Evolutionary conservation across 2,113 vertebrate species (phyloP), one percentile per base, ranked within the genome.

Genomic region (Corydoras sp.): DNA sequence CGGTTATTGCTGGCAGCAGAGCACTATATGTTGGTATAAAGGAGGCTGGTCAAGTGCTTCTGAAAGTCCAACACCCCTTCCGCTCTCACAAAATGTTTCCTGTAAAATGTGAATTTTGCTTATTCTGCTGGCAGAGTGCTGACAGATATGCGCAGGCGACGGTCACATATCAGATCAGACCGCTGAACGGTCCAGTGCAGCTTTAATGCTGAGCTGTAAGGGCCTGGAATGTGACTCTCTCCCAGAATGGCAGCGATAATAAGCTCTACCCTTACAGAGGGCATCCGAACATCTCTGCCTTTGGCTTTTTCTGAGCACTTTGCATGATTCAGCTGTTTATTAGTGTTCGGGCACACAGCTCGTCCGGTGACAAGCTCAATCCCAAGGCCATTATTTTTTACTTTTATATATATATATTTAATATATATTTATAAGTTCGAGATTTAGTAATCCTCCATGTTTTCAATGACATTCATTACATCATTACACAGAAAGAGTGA

Each of bases 61-160:
- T 13, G 64, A 69, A 48, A 32, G 12, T 4, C 30, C 9, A 58
- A 58, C 64, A 75, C 48, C n/a, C 61, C 55, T 78, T 75, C 68
- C 77, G 63, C 48, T 50, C 54, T 72, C n/a, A 30, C 60, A 69
- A 56, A 68, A 32, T 64, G 64, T 72, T 78, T 72, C 65, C 73
- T 72, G 60, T 65, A 30, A 14, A 4, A 29, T 49, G 30, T 51
- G 61, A 65, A 53, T 64, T 60, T 50, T 60, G 3, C n/a, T 24
- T 65, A 43, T 73, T 50, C 48, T 50, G 35, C 54, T 56, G 56
- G 62, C 60, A 48, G 48, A 63, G 32, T 18, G 15, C 53, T 8
- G 12, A 51, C 49, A 10, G 48, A 65, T 62, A 66, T 58, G 13
- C 18, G 58, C 29, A n/a, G 58, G 35, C 58, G 65, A n/a, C 14